Evolutionary conservation across 2,113 vertebrate genomes (phyloP).

Genomic region (Anarhynchus alexandrinus): DNA sequence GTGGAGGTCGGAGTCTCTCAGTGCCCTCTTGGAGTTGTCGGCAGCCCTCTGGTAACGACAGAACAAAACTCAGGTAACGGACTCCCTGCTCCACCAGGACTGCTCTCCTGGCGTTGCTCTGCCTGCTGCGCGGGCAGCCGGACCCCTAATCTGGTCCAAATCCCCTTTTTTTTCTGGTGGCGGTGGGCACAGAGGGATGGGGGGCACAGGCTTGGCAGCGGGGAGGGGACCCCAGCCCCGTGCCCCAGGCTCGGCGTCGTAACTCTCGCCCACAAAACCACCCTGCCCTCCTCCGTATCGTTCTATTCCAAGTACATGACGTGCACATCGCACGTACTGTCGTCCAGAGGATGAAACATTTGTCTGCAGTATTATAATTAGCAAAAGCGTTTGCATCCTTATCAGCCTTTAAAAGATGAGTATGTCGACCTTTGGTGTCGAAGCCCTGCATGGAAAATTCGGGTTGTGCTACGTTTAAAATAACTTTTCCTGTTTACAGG

Average conservation of each 20-base stretch:
- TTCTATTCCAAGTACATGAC: fast-evolving
- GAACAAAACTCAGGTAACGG: background rate
- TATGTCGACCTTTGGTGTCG: background rate
- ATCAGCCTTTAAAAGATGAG: background rate
- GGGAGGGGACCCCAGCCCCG: background rate
- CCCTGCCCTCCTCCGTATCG: fast-evolving
- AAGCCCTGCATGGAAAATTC: background rate
- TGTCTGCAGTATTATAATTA: background rate
- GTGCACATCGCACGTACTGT: fast-evolving
- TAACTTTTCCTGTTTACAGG: constrained; percentile 36
- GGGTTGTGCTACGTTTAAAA: constrained; percentile 1
- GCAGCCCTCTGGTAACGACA: background rate
- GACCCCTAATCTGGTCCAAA: background rate
- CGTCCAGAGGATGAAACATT: background rate
- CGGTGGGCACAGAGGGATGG: too few relatives aligned
- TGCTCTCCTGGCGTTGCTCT: background rate
- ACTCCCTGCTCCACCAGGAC: background rate
- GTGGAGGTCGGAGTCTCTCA: background rate
- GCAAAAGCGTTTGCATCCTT: background rate
- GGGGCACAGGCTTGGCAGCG: fast-evolving
- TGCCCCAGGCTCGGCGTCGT: fast-evolving
- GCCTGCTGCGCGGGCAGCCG: background rate
- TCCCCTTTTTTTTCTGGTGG: background rate
- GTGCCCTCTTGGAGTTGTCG: background rate
- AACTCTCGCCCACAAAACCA: background rate